Evolutionary conservation across 2,888 invertebrate genomes (phyloP).

Genomic region (Euclidia mi): DNA sequence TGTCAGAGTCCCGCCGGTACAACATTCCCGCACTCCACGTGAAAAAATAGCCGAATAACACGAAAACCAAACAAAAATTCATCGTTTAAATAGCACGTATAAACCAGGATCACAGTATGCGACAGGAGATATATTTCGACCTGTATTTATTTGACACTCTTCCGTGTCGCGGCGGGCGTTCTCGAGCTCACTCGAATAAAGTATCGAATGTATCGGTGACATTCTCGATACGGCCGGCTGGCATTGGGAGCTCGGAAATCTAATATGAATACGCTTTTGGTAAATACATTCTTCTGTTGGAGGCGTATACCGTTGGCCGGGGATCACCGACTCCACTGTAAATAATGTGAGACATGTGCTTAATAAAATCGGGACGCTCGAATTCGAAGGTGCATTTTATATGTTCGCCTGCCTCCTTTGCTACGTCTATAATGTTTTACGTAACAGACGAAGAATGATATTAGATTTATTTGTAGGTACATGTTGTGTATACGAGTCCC

Average conservation of each 20-base stretch:
- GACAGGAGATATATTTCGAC: slow-evolving; percentile 85
- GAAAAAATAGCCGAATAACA: slow-evolving; percentile 80
- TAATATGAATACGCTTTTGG: slow-evolving; percentile 89
- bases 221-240: slow-evolving; percentile 80
- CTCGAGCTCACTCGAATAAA: slow-evolving; percentile 83
- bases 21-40: slow-evolving; percentile 80
- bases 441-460: slow-evolving; percentile 17
- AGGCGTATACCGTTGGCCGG: slow-evolving; percentile 70
- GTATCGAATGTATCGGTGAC: slow-evolving; percentile 85
- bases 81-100: slow-evolving; percentile 81
- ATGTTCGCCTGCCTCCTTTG: slow-evolving; percentile 25
- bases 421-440: slow-evolving; percentile 37
- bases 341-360: slow-evolving; percentile 72
- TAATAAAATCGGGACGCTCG: slow-evolving; percentile 67
- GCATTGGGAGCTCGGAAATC: slow-evolving; percentile 84
- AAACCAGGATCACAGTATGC: slow-evolving; percentile 79
- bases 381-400: slow-evolving; percentile 50
- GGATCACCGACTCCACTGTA: slow-evolving; percentile 68
- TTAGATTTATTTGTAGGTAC: slow-evolving; percentile 16
- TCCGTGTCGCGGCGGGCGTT: slow-evolving; percentile 80
- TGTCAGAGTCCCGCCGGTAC: slow-evolving; percentile 82
- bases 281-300: slow-evolving; percentile 75
- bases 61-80: slow-evolving; percentile 86
- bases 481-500: neutral
- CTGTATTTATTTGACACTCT: slow-evolving; percentile 87